Evolutionary conservation across 2,113 vertebrate species (phyloP), one percentile per base, ranked within the genome.

Genomic region (Columba janthina): DNA sequence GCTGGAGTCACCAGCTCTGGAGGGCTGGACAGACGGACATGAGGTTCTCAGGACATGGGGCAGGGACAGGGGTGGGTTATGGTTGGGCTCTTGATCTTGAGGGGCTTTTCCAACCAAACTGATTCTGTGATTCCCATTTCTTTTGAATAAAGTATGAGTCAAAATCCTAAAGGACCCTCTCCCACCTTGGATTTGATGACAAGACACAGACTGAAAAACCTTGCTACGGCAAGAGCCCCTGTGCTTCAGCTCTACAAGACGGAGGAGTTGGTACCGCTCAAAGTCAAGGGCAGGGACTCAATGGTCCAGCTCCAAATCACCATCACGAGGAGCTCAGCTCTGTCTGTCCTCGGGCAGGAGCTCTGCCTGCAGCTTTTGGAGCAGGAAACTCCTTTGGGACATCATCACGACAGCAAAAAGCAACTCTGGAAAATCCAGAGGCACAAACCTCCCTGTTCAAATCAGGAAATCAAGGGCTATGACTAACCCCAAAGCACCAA

Each of bases 311-410:
- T 61, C 54, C 53, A 5, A 8, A 51, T 10, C 36, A 6, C 9
- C 2, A 0, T 12, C 20, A 15, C 0, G 1, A 61, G 25, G 25
- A 36, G 44, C 13, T 29, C 28, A 6, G 42, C n/a, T 40, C 14
- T 2, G 4, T 11, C 56, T 7, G 28, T 38, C n/a, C 32, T 22
- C 2, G 0, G 38, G 42, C 42, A 44, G 42, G 42, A 44, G 42
- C 42, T 44, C 42, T 44, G 42, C 42, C n/a, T 3, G 1, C 10
- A 50, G 58, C 10, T 28, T 58, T 62, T 62, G 2, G 15, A 85
- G 50, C 48, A 19, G 21, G 29, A 5, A 73, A 26, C 32, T 56
- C 21, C 80, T 67, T 11, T 0, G 9, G 28, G 44, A 56, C 38
- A 8, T 10, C 24, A 73, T 11, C 50, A 46, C 2, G 5, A 18